Evolutionary conservation across 2,888 invertebrate species (phyloP), one percentile per base, ranked within the genome.

Genomic region (Epinotia demarniana): DNA sequence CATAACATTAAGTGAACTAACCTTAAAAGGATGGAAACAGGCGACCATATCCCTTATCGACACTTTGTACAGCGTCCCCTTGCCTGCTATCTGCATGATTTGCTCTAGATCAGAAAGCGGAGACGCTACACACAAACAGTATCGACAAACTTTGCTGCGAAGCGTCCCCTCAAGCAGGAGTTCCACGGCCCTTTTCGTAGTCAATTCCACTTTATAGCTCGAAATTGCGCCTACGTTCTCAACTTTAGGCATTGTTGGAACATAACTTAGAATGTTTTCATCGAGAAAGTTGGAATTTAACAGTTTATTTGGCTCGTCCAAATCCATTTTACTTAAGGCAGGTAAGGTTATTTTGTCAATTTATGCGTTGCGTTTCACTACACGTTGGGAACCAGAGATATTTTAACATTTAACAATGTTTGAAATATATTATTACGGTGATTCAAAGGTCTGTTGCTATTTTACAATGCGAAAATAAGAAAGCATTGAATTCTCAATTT

Each of bases 11-110:
- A 16, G 58, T 49, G 58, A 53, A 78, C 79, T 79, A 82, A 92
- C 93, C 91, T 93, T 87, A 75, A 88, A 87, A n/a, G 93, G 92
- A 82, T 93, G 86, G 76, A 94, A 89, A 80, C 87, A 87, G 1
- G 92, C 90, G 1, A 93, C 83, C 84, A 94, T 92, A 78, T 92
- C 89, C 61, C 86, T 84, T 66, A 94, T 84, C 43, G 91, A 84
- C 18, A 93, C 88, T 80, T 90, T 90, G 75, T 90, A 91, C 2
- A 90, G 49, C 1, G 82, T 81, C 53, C 86, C 87, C 67, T 85
- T 83, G 39, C 87, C 86, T 12, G 86, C 90, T 53, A 94, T 82
- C 62, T 91, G 87, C 53, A 92, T 79, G 43, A 90, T 81, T 80
- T 89, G 90, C 55, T 92, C 92, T 61, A 92, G 77, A 78, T 90